A percentile compares a stretch with the other conserved stretches of the same genome.
Evolutionary conservation across 1,140 invertebrate genomes (phyloP).

Genomic region (Amphibalanus amphitrite): DNA sequence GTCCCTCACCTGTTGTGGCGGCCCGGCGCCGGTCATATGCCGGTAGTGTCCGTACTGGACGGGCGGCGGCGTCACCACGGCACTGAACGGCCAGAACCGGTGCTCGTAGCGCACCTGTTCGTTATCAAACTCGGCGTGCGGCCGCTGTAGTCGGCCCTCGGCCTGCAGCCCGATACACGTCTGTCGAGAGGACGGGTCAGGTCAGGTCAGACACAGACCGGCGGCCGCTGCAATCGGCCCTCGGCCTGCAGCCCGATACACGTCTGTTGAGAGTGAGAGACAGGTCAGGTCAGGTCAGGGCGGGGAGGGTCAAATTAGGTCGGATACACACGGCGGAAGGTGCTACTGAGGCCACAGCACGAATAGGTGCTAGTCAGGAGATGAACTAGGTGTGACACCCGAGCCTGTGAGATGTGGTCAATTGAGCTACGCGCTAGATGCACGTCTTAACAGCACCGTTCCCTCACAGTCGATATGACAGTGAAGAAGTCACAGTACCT

Average conservation of each 20-base stretch:
- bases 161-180: conserved; percentile 51
- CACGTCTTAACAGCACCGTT: too few species aligned
- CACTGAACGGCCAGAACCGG: conserved; percentile 71
- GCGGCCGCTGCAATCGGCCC: conserved; percentile 48
- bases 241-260: conserved; percentile 51
- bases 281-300: too few species aligned
- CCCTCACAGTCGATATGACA: too few species aligned
- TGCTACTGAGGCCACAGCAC: too few species aligned
- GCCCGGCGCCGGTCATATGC: conserved; percentile 40
- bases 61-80: conserved; percentile 69
- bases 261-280: too few species aligned
- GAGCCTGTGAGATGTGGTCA: too few species aligned
- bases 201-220: neutral
- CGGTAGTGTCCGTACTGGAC: conserved; percentile 71
- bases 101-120: conserved; percentile 89
- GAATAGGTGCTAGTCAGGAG: too few species aligned
- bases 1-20: neutral
- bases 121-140: conserved; percentile 73
- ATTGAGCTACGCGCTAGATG: too few species aligned
- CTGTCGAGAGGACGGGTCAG: conserved; percentile 26
- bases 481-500: too few species aligned
- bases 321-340: too few species aligned
- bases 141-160: conserved; percentile 50
- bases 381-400: too few species aligned
- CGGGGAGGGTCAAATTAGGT: too few species aligned